These are phyloP conservation scores for Tipula vernalis DNA, from an alignment of 2,888 invertebrate genomes.

Conservation along the genomic window DNA sequence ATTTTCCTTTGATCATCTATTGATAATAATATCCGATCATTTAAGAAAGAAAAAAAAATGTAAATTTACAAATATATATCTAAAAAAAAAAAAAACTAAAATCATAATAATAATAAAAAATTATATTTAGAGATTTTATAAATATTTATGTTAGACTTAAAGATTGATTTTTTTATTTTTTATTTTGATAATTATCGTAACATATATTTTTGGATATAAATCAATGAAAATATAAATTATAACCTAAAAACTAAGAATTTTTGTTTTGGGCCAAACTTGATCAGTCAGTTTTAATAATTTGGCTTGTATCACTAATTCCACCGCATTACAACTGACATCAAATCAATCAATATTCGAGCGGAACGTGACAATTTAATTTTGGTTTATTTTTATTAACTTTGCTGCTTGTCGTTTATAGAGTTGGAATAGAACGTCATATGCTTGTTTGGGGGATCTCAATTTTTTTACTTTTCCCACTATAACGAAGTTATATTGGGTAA, in stretches of 20 bases:
- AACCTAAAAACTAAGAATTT: neutral
- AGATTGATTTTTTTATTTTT: slow-evolving; percentile 4
- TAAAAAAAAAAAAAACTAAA: neutral
- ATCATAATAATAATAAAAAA: slow-evolving; percentile 4
- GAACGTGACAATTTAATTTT: too few relatives aligned
- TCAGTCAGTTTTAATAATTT: too few relatives aligned
- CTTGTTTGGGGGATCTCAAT: too few relatives aligned
- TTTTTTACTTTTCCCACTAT: too few relatives aligned
- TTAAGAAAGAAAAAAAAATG: neutral
- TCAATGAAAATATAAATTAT: neutral
- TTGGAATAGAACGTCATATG: too few relatives aligned
- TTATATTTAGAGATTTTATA: neutral
- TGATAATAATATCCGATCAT: neutral
- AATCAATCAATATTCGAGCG: too few relatives aligned
- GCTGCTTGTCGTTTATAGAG: too few relatives aligned
- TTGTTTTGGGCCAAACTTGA: neutral
- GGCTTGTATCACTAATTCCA: too few relatives aligned
- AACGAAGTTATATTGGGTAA: too few relatives aligned
- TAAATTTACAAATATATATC: neutral
- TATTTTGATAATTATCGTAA: neutral
- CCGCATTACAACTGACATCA: too few relatives aligned
- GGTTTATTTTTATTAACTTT: too few relatives aligned
- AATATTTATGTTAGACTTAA: slow-evolving; percentile 4
- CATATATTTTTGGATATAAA: neutral
- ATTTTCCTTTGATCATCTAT: neutral